These are phyloP conservation scores for Dicrurus megarhynchus DNA, from an alignment of 2,113 vertebrate genomes.

Conservation along the genomic window DNA sequence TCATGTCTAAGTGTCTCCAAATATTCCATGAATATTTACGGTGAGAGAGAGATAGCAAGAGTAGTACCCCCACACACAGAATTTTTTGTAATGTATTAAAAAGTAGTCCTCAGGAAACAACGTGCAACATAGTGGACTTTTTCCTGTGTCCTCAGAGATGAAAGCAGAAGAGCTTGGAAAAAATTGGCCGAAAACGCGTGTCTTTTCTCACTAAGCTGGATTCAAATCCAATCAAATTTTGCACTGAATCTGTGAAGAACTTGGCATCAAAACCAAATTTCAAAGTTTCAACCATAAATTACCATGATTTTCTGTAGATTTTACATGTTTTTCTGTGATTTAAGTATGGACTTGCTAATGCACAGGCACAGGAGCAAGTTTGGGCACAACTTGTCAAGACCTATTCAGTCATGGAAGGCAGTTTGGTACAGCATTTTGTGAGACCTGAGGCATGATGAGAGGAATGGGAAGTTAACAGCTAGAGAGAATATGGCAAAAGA, in stretches of 20 bases:
- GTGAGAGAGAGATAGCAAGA: not conserved
- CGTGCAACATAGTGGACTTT: not conserved
- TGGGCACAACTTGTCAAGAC: not conserved
- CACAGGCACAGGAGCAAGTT: not conserved
- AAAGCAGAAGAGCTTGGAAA: not conserved
- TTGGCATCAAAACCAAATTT: not conserved
- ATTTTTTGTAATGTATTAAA: not conserved
- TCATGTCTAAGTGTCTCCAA: not conserved
- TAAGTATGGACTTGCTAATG: not conserved
- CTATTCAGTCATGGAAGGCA: not conserved
- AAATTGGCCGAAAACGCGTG: not conserved
- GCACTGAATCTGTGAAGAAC: not conserved
- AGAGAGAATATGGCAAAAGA: not conserved
- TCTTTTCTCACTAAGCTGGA: not conserved
- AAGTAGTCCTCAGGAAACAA: not conserved
- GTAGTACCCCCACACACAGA: rapidly evolving
- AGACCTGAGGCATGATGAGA: not conserved
- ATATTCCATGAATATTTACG: rapidly evolving
- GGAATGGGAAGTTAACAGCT: not conserved
- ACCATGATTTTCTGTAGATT: not conserved
- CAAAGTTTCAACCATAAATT: not conserved
- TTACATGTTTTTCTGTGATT: not conserved
- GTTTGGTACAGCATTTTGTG: not conserved
- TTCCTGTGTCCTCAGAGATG: not conserved
- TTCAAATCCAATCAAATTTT: not conserved